A percentile compares a stretch with the other conserved stretches of the same genome.
phyloP scores from a whole-genome alignment of 2,888 invertebrate genomes.

The Mythimna vitellina region DNA sequence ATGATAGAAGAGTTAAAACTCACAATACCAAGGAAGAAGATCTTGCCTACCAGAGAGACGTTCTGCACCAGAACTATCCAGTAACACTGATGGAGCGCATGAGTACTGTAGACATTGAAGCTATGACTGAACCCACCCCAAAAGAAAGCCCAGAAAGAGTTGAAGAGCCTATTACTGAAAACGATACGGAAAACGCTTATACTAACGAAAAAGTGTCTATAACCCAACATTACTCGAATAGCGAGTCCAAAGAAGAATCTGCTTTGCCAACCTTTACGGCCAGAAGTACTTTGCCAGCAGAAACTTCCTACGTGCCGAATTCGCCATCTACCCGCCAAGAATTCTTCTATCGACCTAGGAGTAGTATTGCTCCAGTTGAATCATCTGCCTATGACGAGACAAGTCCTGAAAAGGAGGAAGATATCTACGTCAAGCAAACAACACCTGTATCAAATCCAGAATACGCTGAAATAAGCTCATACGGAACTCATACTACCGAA shows the following conservation, averaged over 20 bases:
- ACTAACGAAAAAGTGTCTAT: conserved; percentile 82
- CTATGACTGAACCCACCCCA: conserved; percentile 82
- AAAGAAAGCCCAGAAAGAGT: conserved; percentile 73
- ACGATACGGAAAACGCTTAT: conserved; percentile 86
- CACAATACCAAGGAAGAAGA: conserved; percentile 79
- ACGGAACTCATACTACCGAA: conserved; percentile 69
- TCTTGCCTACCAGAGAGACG: conserved; percentile 91
- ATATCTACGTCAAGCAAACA: conserved; percentile 71
- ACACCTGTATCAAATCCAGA: conserved; percentile 72
- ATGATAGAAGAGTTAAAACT: conserved; percentile 75
- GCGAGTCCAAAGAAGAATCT: conserved; percentile 73
- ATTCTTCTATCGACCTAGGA: conserved; percentile 74
- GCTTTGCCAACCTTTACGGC: conserved; percentile 68
- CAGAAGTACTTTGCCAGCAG: conserved; percentile 73
- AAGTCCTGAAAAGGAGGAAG: conserved; percentile 73
- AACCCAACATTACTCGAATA: conserved; percentile 73
- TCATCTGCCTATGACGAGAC: conserved; percentile 73
- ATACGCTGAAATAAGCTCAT: conserved; percentile 68
- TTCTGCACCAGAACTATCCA: conserved; percentile 92
- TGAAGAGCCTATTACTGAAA: conserved; percentile 71
- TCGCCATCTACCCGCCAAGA: conserved; percentile 73
- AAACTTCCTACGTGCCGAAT: conserved; percentile 75
- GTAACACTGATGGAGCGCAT: conserved; percentile 88
- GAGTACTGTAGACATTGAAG: conserved; percentile 87
- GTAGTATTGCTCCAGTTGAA: conserved; percentile 76